Base-by-base conservation (phyloP, 2,113 vertebrate species). In the Dermatemys mawii region DNA sequence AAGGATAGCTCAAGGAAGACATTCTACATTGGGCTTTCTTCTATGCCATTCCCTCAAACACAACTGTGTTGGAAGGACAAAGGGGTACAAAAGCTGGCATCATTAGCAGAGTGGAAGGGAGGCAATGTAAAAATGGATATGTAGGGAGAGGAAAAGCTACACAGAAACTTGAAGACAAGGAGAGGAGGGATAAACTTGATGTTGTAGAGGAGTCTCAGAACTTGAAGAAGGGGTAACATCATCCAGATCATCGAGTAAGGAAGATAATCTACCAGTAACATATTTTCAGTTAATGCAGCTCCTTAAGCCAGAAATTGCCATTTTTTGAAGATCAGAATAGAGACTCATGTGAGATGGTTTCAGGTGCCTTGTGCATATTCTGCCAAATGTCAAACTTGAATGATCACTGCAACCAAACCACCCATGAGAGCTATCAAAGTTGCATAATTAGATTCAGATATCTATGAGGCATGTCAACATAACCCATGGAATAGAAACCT, bases 231-330 rank as follows among this genome's bases (percentile, higher is more conserved):
- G 26, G 57, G 76, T 92, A 0, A 16, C 16, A 90, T 86, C 11
- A n/a, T n/a, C n/a, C 1, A 93, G 79, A 49, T 16, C 48, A 78
- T 60, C 10, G 46, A 22, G 26, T 48, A 84, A 48, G 29, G 12
- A 81, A 46, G 21, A 87, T 3, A 26, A 14, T 75, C 73, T 54
- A 57, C 7, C 12, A 51, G 29, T 41, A 76, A 22, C 90, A 35
- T 57, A 57, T 57, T 29, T 57, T 57, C 27, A 57, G 55, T 57
- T 57, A 22, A 84, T 19, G 24, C 50, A 50, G 24, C 2, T 22
- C 73, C 14, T 85, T 0, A 0, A 75, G 48, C n/a, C n/a, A n/a
- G n/a, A n/a, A 48, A n/a, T n/a, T n/a, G 12, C n/a, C 81, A 2
- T 51, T 60, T 60, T 87, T 54, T 54, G 63, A 87, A 67, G 60